Base-by-base conservation (phyloP, 1,140 invertebrate species). In the Trichomalopsis sarcophagae region DNA sequence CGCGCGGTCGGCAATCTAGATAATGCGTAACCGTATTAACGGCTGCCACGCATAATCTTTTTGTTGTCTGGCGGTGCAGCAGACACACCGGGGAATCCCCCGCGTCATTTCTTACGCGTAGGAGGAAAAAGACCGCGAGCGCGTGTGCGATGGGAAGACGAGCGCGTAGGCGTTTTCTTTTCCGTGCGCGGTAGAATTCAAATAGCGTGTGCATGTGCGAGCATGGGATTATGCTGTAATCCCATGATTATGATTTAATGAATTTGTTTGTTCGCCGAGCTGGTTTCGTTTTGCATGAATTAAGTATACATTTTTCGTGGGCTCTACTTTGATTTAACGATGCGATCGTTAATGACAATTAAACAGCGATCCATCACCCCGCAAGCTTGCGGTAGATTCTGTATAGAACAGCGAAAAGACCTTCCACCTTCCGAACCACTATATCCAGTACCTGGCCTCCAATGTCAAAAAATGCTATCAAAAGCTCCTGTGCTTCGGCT, bases 11-110 rank as follows among this genome's bases (percentile, higher is more conserved):
- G 68, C 82, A 91, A 92, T 93, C 91, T 91, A 91, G 91, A 93
- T 92, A 92, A 92, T 91, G 89, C 89, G 87, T 90, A 91, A 91
- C 90, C 89, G 91, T 91, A 91, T 92, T 91, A 92, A 91, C 89
- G 88, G 88, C 86, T 47, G 74, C 68, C 23, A 36, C 23, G 9
- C 44, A 55, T 77, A 86, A 89, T 89, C 88, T 88, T 89, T 88
- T 90, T 88, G 81, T 88, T 76, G 80, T 40, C 66, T 69, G 47
- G 27, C 13, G 74, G 36, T 44, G 40, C 40, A 9, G 40, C 9
- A 71, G 40, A 78, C 66, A 76, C 17, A 30, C 68, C 66, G 47
- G 82, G 44, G 40, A 84, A 71, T 50, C 40, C 30, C 40, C 77
- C 66, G 40, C 27, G 75, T 40, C 68, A 30, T 30, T 71, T 30